Percentiles rank a stretch among this genome's conserved stretches.
Conservation (phyloP, 2,888 invertebrate species). For the Ichneumon xanthorius region DNA sequence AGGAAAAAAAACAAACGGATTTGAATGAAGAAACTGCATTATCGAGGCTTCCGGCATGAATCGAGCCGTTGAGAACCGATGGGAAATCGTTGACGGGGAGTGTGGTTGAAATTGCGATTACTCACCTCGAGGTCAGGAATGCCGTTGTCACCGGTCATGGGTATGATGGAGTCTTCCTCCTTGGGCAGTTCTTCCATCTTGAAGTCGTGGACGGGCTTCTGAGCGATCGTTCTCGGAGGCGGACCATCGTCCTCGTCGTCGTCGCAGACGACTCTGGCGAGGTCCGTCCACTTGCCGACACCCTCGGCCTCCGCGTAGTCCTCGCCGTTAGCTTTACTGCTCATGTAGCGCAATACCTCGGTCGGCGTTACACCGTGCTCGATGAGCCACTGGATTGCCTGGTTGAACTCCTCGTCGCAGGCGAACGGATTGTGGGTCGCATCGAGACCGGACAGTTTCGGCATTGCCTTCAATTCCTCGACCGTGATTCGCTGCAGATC, state of each 20-base stretch:
- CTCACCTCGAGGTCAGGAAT: constrained; percentile 56
- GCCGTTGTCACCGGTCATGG: constrained; percentile 22
- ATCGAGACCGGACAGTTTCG: constrained; percentile 87
- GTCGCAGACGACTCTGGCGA: constrained; percentile 81
- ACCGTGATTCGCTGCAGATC: constrained; percentile 85
- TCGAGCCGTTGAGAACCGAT: neutral
- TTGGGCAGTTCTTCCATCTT: constrained; percentile 62
- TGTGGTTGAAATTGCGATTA: neutral
- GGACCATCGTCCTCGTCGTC: constrained; percentile 74
- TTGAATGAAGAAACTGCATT: too few relatives aligned
- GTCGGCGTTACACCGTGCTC: constrained; percentile 87
- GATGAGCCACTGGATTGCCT: constrained; percentile 89
- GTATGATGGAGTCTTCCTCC: constrained; percentile 53
- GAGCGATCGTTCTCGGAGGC: constrained; percentile 74
- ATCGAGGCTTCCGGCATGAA: too few relatives aligned
- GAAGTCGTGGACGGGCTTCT: constrained; percentile 66
- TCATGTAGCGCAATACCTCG: constrained; percentile 76
- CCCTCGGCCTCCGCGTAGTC: constrained; percentile 74
- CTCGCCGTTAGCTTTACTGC: constrained; percentile 74
- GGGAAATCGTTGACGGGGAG: neutral
- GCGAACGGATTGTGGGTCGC: constrained; percentile 89
- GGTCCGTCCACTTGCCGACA: constrained; percentile 81
- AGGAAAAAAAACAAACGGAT: too few relatives aligned
- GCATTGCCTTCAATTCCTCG: constrained; percentile 87
- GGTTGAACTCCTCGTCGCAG: constrained; percentile 89